phyloP scores from a whole-genome alignment of 2,888 invertebrate species.

The Prenolepis imparis region DNA sequence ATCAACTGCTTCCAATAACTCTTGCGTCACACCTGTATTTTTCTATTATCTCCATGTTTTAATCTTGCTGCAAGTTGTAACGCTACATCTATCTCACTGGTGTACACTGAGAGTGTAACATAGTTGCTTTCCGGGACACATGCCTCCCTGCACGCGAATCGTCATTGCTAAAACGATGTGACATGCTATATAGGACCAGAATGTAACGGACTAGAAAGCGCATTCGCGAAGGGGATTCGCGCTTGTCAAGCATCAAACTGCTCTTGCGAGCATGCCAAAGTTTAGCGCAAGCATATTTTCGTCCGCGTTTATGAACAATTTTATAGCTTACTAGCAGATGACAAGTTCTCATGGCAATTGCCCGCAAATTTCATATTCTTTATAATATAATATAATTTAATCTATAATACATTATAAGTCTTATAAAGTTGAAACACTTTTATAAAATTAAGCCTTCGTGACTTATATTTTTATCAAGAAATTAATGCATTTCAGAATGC shows the following conservation, averaged over 20 bases:
- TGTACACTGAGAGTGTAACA: background rate
- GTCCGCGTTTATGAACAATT: background rate
- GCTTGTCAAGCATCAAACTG: conserved; percentile 66
- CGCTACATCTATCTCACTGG: background rate
- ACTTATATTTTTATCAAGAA: background rate
- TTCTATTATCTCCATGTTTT: conserved; percentile 19
- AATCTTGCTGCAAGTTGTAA: background rate
- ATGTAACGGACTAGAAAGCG: conserved; percentile 72
- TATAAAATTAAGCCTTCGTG: background rate
- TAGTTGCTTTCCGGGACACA: conserved; percentile 16
- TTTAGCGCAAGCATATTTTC: conserved; percentile 4
- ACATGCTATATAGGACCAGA: conserved; percentile 65
- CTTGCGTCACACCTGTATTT: background rate
- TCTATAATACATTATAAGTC: too few species aligned
- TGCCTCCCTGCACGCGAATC: conserved; percentile 60
- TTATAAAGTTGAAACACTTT: background rate
- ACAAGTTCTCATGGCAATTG: background rate
- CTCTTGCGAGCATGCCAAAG: conserved; percentile 39
- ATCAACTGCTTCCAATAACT: background rate
- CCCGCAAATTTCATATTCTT: background rate
- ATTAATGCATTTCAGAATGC: background rate
- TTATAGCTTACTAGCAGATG: background rate
- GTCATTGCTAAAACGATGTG: conserved; percentile 60
- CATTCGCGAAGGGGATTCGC: conserved; percentile 53
- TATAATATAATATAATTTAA: background rate